Evolutionary conservation across 2,113 vertebrate genomes (phyloP).

Genomic region (Amblyornis subalaris): DNA sequence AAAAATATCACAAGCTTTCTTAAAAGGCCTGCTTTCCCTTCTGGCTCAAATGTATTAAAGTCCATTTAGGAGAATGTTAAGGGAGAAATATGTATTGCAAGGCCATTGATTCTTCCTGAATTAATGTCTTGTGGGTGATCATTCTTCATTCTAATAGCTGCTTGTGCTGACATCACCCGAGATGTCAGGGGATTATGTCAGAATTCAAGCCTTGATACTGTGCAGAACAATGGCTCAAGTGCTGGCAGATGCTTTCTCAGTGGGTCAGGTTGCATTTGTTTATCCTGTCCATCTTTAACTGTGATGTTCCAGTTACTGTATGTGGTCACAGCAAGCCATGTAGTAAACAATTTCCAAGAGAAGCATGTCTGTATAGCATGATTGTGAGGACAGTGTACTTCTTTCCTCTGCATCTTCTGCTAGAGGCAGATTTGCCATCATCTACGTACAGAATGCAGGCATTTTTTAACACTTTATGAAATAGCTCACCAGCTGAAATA

Average conservation of each 20-base stretch:
- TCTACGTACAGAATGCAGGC: neutral
- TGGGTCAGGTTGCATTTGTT: slow-evolving; percentile 26
- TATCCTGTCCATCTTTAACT: neutral
- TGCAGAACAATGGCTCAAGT: slow-evolving; percentile 22
- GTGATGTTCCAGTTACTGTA: slow-evolving; percentile 2
- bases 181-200: slow-evolving; percentile 49
- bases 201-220: slow-evolving; percentile 36
- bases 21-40: slow-evolving; percentile 21
- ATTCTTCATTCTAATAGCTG: slow-evolving; percentile 49
- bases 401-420: neutral
- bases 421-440: neutral
- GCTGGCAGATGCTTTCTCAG: neutral
- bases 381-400: neutral
- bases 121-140: slow-evolving; percentile 29
- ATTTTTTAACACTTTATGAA: neutral
- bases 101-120: slow-evolving; percentile 19
- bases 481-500: neutral
- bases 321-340: neutral
- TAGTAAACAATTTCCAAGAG: neutral
- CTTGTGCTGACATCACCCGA: neutral
- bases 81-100: slow-evolving; percentile 22
- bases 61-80: slow-evolving; percentile 38
- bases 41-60: slow-evolving; percentile 33
- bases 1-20: neutral
- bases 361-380: neutral